Percentiles rank a stretch among this genome's conserved stretches.
phyloP scores from a whole-genome alignment of 2,888 invertebrate genomes.

The Cybosia mesomella region DNA sequence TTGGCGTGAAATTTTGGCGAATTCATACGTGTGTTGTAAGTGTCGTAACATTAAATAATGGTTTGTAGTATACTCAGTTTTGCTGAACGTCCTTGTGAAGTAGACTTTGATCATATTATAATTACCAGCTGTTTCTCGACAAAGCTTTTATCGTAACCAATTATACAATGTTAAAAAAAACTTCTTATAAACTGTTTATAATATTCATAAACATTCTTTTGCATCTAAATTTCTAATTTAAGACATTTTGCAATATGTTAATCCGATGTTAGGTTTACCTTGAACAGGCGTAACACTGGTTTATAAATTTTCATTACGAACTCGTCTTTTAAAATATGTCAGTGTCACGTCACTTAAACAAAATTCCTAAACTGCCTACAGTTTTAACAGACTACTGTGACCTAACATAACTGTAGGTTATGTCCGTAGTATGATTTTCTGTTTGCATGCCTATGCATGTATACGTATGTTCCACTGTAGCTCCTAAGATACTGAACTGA shows the following conservation, averaged over 20 bases:
- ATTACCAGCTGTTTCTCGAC: constrained; percentile 5
- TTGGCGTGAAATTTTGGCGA: constrained; percentile 28
- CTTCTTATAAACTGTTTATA: not conserved
- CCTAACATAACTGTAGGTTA: too few relatives aligned
- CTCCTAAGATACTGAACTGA: too few relatives aligned
- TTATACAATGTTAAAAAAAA: not conserved
- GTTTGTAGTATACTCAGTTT: constrained; percentile 7
- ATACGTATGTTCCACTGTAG: too few relatives aligned
- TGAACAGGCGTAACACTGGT: not conserved
- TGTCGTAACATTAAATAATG: constrained; percentile 13
- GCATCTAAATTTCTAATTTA: constrained; percentile 13
- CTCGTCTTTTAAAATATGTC: not conserved
- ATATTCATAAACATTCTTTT: constrained; percentile 9
- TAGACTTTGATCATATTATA: constrained; percentile 7
- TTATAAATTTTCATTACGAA: not conserved
- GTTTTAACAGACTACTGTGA: too few relatives aligned
- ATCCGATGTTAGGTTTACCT: constrained; percentile 3
- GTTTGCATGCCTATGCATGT: too few relatives aligned
- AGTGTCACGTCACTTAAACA: not conserved
- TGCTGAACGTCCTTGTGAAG: constrained; percentile 6
- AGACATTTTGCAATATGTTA: constrained; percentile 14
- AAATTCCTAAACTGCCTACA: not conserved
- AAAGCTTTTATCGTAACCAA: constrained; percentile 3
- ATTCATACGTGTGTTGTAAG: constrained; percentile 22
- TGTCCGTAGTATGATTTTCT: too few relatives aligned